A percentile compares a stretch with the other conserved stretches of the same genome.
These are phyloP conservation scores for Drosophila setifemur DNA, from an alignment of 1,140 invertebrate genomes.

Conservation along the genomic window DNA sequence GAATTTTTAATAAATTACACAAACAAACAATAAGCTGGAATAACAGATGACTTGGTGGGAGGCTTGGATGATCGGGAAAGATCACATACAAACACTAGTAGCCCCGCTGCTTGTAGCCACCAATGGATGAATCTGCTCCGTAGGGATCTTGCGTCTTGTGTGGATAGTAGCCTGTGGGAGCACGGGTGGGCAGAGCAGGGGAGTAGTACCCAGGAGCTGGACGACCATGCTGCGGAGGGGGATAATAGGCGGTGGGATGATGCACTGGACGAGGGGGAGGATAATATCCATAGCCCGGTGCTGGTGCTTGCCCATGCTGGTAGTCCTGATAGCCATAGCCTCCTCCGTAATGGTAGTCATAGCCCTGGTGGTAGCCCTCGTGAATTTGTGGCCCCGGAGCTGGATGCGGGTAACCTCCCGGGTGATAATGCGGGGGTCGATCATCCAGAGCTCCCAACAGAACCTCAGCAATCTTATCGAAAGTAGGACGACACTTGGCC, in stretches of 20 bases:
- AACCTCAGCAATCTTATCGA: constrained; percentile 58
- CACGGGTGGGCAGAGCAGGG: neutral
- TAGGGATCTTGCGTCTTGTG: constrained; percentile 22
- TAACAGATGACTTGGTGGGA: neutral
- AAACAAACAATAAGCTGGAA: constrained; percentile 12
- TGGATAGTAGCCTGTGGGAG: constrained; percentile 25
- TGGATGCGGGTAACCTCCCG: neutral
- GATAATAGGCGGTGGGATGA: neutral
- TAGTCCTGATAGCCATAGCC: constrained; percentile 31
- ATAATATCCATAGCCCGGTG: constrained; percentile 32
- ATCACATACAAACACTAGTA: too few relatives aligned
- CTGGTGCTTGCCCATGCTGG: constrained; percentile 2
- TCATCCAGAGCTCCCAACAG: constrained; percentile 41
- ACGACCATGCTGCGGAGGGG: constrained; percentile 1
- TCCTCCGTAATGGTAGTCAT: constrained; percentile 66
- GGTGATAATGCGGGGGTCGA: constrained; percentile 1
- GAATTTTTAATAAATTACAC: constrained; percentile 55
- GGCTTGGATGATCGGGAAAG: too few relatives aligned
- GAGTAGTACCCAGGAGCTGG: constrained; percentile 37
- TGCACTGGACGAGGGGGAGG: constrained; percentile 4
- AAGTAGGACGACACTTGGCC: constrained; percentile 47
- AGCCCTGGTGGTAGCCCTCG: constrained; percentile 60
- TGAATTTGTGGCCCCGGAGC: constrained; percentile 46
- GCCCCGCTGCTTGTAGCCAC: constrained; percentile 55
- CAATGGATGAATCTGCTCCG: neutral